A percentile compares a stretch with the other conserved stretches of the same genome.
Conservation (phyloP, 1,140 invertebrate genomes). For the Prorops nasuta region DNA sequence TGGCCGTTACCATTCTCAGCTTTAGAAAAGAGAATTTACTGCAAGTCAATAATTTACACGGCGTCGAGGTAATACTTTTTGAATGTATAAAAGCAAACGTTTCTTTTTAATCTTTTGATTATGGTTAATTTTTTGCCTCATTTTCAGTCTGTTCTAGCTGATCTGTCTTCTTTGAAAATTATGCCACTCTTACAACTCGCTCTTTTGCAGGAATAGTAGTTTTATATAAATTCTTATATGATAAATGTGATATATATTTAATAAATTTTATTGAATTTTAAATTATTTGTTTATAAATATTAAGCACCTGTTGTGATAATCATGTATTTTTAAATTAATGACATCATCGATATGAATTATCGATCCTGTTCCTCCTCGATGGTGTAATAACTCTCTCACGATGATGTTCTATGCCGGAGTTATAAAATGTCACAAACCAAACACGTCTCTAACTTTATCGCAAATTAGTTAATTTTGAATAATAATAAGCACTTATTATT, state of each 20-base stretch:
- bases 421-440: too few species aligned
- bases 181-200: slow-evolving; percentile 78
- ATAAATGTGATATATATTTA: not conserved
- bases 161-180: slow-evolving; percentile 86
- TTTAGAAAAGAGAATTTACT: slow-evolving; percentile 91
- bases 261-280: too few species aligned
- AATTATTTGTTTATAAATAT: too few species aligned
- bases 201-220: slow-evolving; percentile 57
- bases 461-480: too few species aligned
- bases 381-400: too few species aligned
- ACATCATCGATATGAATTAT: too few species aligned
- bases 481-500: too few species aligned
- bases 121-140: slow-evolving; percentile 2
- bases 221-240: not conserved
- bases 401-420: too few species aligned
- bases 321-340: too few species aligned
- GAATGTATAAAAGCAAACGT: slow-evolving; percentile 7
- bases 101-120: slow-evolving; percentile 1
- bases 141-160: slow-evolving; percentile 80
- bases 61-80: slow-evolving; percentile 67
- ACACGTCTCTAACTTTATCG: too few species aligned
- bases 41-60: slow-evolving; percentile 80
- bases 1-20: slow-evolving; percentile 87
- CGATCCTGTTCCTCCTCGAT: too few species aligned
- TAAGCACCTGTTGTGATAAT: too few species aligned